phyloP scores from a whole-genome alignment of 2,797 vertebrate genomes.

The Falco berigora region DNA sequence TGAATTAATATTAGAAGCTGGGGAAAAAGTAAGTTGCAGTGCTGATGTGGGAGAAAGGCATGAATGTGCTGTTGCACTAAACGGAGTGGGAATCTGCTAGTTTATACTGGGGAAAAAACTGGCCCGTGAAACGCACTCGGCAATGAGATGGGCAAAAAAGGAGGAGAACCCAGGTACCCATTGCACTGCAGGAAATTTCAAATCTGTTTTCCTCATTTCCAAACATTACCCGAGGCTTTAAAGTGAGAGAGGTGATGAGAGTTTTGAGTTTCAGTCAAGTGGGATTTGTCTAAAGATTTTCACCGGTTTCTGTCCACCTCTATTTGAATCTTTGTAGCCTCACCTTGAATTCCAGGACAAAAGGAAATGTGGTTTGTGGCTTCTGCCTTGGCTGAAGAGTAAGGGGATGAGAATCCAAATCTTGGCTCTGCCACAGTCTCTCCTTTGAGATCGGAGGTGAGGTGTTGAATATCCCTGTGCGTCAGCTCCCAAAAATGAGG shows the following conservation, averaged over 20 bases:
- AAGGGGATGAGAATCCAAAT: not conserved
- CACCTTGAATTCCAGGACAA: slow-evolving; percentile 44
- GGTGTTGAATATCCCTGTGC: not conserved
- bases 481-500: not conserved
- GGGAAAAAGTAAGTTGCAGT: not conserved
- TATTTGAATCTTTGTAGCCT: not conserved
- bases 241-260: not conserved
- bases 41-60: not conserved
- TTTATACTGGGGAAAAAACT: not conserved
- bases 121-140: not conserved
- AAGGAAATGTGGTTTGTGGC: slow-evolving; percentile 28
- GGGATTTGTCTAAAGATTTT: not conserved
- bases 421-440: slow-evolving; percentile 4
- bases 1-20: not conserved
- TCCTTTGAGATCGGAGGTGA: not conserved
- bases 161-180: not conserved
- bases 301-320: not conserved
- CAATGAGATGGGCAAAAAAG: not conserved
- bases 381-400: not conserved
- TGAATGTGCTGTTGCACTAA: not conserved
- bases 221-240: not conserved
- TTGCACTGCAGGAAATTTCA: not conserved
- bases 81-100: not conserved
- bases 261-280: not conserved
- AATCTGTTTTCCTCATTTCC: not conserved